Percentiles rank a stretch among this genome's conserved stretches.
Evolutionary conservation across 1,140 invertebrate species (phyloP).

Genomic region (Leptinotarsa defecta): DNA sequence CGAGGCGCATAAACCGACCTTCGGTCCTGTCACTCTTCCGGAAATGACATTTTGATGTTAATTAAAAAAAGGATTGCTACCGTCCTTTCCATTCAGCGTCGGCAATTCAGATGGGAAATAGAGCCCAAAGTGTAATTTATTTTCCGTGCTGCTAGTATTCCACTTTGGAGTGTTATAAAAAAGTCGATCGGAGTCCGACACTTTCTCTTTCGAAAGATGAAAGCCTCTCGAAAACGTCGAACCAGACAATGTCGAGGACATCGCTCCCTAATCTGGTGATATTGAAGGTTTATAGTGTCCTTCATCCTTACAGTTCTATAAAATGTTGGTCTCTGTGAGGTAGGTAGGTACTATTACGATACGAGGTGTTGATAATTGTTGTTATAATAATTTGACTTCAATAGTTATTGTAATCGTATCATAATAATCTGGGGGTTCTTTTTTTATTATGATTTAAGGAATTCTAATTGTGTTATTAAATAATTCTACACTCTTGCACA

Average conservation of each 20-base stretch:
- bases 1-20: neutral
- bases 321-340: no score
- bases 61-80: neutral
- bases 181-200: neutral
- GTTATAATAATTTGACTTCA: no score
- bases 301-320: no score
- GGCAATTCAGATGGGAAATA: neutral
- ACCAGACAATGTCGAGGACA: neutral
- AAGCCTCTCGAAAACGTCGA: neutral
- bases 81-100: neutral
- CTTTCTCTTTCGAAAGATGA: neutral
- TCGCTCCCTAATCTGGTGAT: no score
- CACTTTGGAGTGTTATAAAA: neutral
- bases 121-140: conserved; percentile 1
- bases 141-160: neutral
- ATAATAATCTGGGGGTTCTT: no score
- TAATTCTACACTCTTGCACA: no score
- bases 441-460: no score
- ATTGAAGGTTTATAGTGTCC: no score
- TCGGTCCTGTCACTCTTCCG: neutral
- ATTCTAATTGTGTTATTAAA: no score
- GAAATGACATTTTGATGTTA: conserved; percentile 3
- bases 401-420: no score
- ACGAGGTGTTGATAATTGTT: no score
- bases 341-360: no score